Conservation (phyloP, 2,888 invertebrate species). For the Hydrotaea diabolus region DNA sequence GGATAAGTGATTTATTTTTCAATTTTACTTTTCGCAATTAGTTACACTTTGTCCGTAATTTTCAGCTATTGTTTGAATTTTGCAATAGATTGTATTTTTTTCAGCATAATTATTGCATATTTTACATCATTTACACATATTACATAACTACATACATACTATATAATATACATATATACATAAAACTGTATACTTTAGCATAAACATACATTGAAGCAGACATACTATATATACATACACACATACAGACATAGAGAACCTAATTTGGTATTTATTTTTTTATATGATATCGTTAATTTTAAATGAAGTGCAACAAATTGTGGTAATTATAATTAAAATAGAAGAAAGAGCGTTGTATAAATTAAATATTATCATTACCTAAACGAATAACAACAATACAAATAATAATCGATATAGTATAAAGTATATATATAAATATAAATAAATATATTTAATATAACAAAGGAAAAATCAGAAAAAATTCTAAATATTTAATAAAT, state of each 20-base stretch:
- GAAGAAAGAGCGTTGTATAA: conserved; percentile 50
- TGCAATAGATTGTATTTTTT: background rate
- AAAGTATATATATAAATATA: conserved; percentile 35
- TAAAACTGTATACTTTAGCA: conserved; percentile 15
- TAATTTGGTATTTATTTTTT: conserved; percentile 32
- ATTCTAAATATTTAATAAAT: conserved; percentile 60
- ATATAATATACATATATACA: background rate
- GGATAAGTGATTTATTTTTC: conserved; percentile 31
- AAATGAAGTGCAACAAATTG: conserved; percentile 53
- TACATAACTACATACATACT: background rate
- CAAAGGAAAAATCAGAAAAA: conserved; percentile 32
- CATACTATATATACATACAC: too few relatives aligned
- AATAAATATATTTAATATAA: conserved; percentile 25
- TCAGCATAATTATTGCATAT: background rate
- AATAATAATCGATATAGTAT: conserved; percentile 43
- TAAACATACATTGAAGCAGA: background rate
- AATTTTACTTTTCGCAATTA: background rate
- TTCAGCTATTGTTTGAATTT: background rate
- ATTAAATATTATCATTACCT: conserved; percentile 51
- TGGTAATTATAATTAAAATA: conserved; percentile 50
- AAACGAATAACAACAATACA: conserved; percentile 38
- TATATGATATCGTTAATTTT: conserved; percentile 28
- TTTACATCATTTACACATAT: conserved; percentile 14
- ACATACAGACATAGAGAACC: background rate
- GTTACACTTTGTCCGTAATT: background rate